Evolutionary conservation across 2,113 vertebrate genomes (phyloP).

Genomic region (Bolborhynchus lineola): DNA sequence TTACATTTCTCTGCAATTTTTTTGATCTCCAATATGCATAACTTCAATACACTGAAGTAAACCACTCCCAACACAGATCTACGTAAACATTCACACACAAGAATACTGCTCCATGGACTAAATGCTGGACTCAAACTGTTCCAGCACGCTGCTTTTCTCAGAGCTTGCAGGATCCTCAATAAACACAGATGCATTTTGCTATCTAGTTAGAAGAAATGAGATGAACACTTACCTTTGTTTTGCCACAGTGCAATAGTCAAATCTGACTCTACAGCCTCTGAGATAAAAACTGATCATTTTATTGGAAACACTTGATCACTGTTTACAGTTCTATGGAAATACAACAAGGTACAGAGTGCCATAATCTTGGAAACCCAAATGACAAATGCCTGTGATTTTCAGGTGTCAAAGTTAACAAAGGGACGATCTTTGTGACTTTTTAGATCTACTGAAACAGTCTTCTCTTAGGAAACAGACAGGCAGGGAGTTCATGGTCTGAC

Average conservation of each 20-base stretch:
- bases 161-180: neutral
- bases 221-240: neutral
- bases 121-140: neutral
- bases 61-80: rapidly evolving
- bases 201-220: neutral
- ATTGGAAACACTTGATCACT: neutral
- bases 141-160: neutral
- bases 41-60: neutral
- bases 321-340: neutral
- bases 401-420: neutral
- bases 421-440: neutral
- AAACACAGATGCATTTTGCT: neutral
- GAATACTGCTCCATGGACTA: neutral
- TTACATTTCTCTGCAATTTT: neutral
- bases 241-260: neutral
- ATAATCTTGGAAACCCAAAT: neutral
- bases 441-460: neutral
- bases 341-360: neutral
- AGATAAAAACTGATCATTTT: neutral
- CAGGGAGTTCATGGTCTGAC: neutral
- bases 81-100: neutral
- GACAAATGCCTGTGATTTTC: neutral
- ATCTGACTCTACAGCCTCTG: neutral
- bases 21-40: neutral
- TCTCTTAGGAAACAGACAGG: neutral